Evolutionary conservation across 2,888 invertebrate species (phyloP).

Genomic region (Drosophila kambysellisi): DNA sequence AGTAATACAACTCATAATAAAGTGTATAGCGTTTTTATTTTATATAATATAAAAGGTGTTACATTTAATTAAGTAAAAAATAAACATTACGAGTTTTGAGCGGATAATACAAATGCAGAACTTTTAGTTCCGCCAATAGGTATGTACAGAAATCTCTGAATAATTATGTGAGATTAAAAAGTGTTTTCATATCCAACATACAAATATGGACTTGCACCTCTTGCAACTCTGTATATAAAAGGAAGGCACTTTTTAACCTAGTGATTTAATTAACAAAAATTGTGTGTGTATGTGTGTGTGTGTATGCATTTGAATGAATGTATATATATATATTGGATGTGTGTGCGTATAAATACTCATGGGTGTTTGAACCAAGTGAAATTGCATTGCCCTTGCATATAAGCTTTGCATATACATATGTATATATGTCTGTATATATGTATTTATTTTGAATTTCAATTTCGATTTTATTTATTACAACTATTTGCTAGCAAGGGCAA

Average conservation of each 20-base stretch:
- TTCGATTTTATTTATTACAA: neutral
- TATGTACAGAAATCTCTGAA: slow-evolving; percentile 37
- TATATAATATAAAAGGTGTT: slow-evolving; percentile 25
- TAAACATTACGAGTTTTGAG: slow-evolving; percentile 19
- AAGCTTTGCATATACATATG: neutral
- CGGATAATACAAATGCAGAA: slow-evolving; percentile 14
- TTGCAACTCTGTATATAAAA: slow-evolving; percentile 25
- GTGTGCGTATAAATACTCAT: slow-evolving; percentile 47
- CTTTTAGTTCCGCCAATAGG: slow-evolving; percentile 1
- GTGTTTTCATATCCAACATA: slow-evolving; percentile 13
- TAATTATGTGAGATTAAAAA: slow-evolving; percentile 31
- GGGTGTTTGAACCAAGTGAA: slow-evolving; percentile 23
- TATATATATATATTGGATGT: neutral
- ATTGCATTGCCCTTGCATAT: slow-evolving; percentile 23
- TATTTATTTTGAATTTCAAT: slow-evolving; percentile 1
- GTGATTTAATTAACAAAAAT: slow-evolving; percentile 66
- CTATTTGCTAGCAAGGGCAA: slow-evolving; percentile 21
- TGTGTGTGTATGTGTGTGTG: slow-evolving; percentile 2
- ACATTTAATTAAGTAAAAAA: slow-evolving; percentile 54
- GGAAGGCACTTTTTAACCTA: slow-evolving; percentile 71
- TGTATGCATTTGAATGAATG: neutral
- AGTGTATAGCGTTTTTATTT: neutral
- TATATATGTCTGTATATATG: neutral
- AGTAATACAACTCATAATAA: slow-evolving; percentile 8
- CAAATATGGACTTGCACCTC: slow-evolving; percentile 9